Percentiles rank a stretch among this genome's conserved stretches.
Evolutionary conservation across 2,113 vertebrate species (phyloP).

Genomic region (Anser brachyrhynchus): DNA sequence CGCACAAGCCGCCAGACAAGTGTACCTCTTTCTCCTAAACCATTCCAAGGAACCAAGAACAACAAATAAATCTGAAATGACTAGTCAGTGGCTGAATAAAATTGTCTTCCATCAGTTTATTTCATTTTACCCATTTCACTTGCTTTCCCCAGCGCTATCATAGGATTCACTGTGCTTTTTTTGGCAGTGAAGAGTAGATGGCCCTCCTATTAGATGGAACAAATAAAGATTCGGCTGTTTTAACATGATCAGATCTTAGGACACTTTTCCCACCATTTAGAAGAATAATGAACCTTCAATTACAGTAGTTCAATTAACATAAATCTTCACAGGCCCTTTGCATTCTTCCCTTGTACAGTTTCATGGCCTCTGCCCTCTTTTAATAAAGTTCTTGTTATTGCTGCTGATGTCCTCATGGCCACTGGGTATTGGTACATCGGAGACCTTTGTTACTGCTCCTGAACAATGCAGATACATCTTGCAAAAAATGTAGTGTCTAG

Average conservation of each 20-base stretch:
- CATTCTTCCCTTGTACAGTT: not conserved
- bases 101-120: not conserved
- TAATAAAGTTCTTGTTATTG: conserved; percentile 8
- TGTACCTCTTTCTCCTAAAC: not conserved
- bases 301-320: conserved; percentile 1
- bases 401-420: not conserved
- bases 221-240: conserved; percentile 3
- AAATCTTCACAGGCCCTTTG: conserved; percentile 32
- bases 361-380: not conserved
- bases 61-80: conserved; percentile 15
- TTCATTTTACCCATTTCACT: not conserved
- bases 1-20: not conserved
- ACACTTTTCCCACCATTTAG: not conserved
- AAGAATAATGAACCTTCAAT: not conserved
- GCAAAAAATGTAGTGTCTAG: not conserved
- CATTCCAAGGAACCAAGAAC: not conserved
- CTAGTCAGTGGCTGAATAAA: not conserved
- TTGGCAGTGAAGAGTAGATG: conserved; percentile 11
- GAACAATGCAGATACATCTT: not conserved
- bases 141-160: not conserved
- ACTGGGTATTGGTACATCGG: not conserved
- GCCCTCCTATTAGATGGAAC: not conserved
- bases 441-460: not conserved
- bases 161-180: not conserved
- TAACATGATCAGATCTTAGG: not conserved